phyloP scores from a whole-genome alignment of 2,797 vertebrate species.

The Labeo calbasu region DNA sequence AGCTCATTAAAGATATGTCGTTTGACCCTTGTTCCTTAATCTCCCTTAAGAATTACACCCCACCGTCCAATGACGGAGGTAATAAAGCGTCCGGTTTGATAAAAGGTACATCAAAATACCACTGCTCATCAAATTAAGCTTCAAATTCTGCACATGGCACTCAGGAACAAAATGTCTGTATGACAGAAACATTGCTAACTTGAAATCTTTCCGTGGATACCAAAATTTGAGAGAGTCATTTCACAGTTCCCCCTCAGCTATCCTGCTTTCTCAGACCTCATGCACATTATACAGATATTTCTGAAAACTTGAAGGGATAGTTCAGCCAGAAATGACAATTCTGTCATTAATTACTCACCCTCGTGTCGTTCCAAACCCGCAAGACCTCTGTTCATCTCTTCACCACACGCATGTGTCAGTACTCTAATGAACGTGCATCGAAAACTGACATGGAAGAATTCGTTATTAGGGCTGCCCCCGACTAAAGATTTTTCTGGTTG shows the following conservation, averaged over 20 bases:
- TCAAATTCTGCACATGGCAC: not conserved
- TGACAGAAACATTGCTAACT: not conserved
- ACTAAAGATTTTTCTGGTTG: no score
- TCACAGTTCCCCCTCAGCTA: not conserved
- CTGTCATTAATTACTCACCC: no score
- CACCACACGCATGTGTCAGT: no score
- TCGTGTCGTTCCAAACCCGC: no score
- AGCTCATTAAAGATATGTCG: constrained; percentile 55
- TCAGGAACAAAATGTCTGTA: not conserved
- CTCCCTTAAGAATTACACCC: constrained; percentile 47
- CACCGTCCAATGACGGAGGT: constrained; percentile 39
- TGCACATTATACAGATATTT: not conserved
- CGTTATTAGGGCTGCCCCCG: no score
- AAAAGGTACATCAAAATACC: constrained; percentile 46
- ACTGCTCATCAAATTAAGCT: constrained; percentile 14
- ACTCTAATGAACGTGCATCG: no score
- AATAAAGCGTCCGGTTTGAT: constrained; percentile 18
- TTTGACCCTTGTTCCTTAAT: constrained; percentile 54
- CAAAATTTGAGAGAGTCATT: not conserved
- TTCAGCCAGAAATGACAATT: no score
- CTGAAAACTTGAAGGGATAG: no score
- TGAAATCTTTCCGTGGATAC: not conserved
- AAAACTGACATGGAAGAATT: no score
- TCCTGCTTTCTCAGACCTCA: not conserved
- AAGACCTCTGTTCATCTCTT: no score